These are phyloP conservation scores for Mesitornis unicolor DNA, from an alignment of 2,113 vertebrate genomes.

Conservation along the genomic window DNA sequence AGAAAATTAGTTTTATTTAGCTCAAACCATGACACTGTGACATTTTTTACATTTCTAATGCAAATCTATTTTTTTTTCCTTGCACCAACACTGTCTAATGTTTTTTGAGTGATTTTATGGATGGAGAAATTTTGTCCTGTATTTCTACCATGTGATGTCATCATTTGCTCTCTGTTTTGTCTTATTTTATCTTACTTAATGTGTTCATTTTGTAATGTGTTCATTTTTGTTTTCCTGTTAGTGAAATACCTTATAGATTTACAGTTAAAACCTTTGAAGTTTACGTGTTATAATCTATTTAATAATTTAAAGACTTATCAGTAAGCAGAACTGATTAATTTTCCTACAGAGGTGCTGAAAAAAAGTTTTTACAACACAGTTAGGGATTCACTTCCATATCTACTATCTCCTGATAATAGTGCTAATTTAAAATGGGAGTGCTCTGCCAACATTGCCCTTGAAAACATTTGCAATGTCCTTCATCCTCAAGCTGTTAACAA, in stretches of 20 bases:
- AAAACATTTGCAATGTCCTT: slow-evolving; percentile 4
- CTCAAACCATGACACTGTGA: too few relatives aligned
- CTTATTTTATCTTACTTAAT: background rate
- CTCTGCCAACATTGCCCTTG: slow-evolving; percentile 1
- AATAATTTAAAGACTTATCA: background rate
- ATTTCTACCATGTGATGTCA: background rate
- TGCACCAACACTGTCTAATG: background rate
- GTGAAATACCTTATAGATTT: background rate
- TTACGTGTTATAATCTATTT: background rate
- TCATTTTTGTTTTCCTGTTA: background rate
- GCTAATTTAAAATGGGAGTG: background rate
- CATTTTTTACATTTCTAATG: background rate
- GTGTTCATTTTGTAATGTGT: background rate
- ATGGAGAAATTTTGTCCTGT: background rate
- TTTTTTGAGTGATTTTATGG: background rate
- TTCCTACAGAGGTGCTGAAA: background rate
- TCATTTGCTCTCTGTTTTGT: background rate
- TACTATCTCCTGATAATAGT: background rate
- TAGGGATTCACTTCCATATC: background rate
- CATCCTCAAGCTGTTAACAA: slow-evolving; percentile 24
- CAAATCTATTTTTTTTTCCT: background rate
- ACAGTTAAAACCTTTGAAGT: background rate
- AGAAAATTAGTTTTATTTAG: too few relatives aligned
- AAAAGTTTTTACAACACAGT: background rate
- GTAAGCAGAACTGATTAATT: background rate